Conservation (phyloP, 1,140 invertebrate genomes). For the Capitella teleta region DNA sequence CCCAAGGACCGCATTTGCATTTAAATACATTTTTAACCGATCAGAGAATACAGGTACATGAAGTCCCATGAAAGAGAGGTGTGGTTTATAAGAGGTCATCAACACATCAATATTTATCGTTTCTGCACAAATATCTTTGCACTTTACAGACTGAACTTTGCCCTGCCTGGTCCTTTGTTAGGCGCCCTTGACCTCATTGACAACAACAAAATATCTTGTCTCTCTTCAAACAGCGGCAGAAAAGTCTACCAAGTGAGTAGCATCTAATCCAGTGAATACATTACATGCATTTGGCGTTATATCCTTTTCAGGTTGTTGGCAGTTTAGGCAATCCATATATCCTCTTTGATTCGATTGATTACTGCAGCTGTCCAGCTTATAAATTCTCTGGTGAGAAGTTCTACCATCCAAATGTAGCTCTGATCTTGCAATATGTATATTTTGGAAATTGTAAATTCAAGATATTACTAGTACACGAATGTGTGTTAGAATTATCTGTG, state of each 20-base stretch:
- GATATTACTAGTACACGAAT: not conserved
- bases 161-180: slow-evolving; percentile 23
- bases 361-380: slow-evolving; percentile 34
- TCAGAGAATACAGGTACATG: not conserved
- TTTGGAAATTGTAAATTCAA: not conserved
- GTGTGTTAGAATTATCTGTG: not conserved
- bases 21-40: not conserved
- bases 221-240: slow-evolving; percentile 23
- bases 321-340: slow-evolving; percentile 31
- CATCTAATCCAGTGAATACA: slow-evolving; percentile 1
- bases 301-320: slow-evolving; percentile 23
- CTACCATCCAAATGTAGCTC: not conserved
- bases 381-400: slow-evolving; percentile 21
- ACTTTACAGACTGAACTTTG: slow-evolving; percentile 24
- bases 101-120: not conserved
- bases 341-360: slow-evolving; percentile 19
- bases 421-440: not conserved
- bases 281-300: not conserved
- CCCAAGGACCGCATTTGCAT: too few relatives aligned
- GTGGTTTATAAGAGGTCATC: not conserved
- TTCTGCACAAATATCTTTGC: slow-evolving; percentile 1
- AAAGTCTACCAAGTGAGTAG: slow-evolving; percentile 24
- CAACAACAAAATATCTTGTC: slow-evolving; percentile 18
- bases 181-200: slow-evolving; percentile 31
- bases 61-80: not conserved